Base-by-base conservation (phyloP, 2,888 invertebrate species). In the Lobophora halterata region DNA sequence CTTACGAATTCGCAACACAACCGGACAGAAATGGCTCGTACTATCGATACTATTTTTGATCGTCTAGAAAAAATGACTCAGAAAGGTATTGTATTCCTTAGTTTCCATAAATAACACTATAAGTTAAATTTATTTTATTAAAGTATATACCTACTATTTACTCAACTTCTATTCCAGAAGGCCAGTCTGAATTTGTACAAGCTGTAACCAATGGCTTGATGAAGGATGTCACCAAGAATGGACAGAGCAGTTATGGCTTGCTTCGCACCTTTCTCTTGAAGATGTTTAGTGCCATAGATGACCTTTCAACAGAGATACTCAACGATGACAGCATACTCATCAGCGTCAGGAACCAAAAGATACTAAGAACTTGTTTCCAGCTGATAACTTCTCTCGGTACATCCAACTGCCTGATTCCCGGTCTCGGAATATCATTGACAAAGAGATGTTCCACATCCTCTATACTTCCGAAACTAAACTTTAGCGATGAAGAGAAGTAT, bases 291-390 rank as follows among this genome's bases (percentile, higher is more conserved):
- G 70, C 88, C 51, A 72, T 90, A 26, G 72, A 88, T 62, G 54
- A 68, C 44, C 54, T 83, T 66, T 56, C 73, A 45, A 28, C 55
- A 9, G 61, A 64, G 46, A 55, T 88, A 13, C 63, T 56, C 30
- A 62, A 53, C 6, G 69, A 81, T 47, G 58, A 75, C 5, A 67
- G 66, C 8, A 65, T 82, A 51, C 65, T 89, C 7, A 78, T 95
- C 24, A 94, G 92, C 70, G 90, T 94, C 0, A 89, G 89, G 55
- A 89, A 93, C 65, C 91, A 91, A 55, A 91, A 90, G 70, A 71
- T 79, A n/a, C 60, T 95, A 3, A 86, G 90, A 58, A 85, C 86
- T 23, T 86, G 89, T 52, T 78, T 93, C 49, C 90, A 93, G 70
- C 79, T 93, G 46, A 65, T 92, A 23, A 77, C 91, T 11, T 90